Percentiles rank a stretch among this genome's conserved stretches.
Conservation (phyloP, 2,797 vertebrate genomes). For the Petrocephalus schoutedeni region DNA sequence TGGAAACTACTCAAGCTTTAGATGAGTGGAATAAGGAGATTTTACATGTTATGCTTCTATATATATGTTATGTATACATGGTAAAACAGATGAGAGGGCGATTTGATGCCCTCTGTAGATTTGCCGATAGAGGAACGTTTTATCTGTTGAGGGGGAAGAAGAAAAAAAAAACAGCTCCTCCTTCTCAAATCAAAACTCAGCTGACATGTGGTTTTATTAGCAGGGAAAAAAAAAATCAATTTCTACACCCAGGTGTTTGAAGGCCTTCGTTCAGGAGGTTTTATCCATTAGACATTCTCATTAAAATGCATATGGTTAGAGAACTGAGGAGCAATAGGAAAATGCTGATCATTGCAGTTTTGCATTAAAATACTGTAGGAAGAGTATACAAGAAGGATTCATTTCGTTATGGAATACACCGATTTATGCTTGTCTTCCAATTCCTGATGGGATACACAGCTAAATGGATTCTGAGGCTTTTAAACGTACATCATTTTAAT, state of each 20-base stretch:
- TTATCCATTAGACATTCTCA: slow-evolving; percentile 11
- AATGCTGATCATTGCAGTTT: slow-evolving; percentile 33
- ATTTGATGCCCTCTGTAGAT: not conserved
- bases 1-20: not conserved
- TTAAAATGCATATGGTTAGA: slow-evolving; percentile 22
- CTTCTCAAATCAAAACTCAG: not conserved
- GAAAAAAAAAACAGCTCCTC: not conserved
- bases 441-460: slow-evolving; percentile 15
- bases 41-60: not conserved
- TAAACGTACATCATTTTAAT: slow-evolving; percentile 30
- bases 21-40: not conserved
- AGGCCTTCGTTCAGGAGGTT: not conserved
- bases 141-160: not conserved
- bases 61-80: not conserved
- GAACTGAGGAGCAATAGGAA: not conserved
- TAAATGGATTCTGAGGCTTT: slow-evolving; percentile 29
- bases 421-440: slow-evolving; percentile 5
- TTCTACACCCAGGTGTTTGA: not conserved
- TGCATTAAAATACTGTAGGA: slow-evolving; percentile 20
- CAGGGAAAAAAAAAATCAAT: not conserved
- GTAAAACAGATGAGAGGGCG: not conserved
- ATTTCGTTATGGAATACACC: slow-evolving; percentile 15
- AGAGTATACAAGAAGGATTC: not conserved
- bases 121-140: not conserved
- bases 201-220: not conserved